Evolutionary conservation across 2,888 invertebrate species (phyloP).

Genomic region (Bellardia bayeri): DNA sequence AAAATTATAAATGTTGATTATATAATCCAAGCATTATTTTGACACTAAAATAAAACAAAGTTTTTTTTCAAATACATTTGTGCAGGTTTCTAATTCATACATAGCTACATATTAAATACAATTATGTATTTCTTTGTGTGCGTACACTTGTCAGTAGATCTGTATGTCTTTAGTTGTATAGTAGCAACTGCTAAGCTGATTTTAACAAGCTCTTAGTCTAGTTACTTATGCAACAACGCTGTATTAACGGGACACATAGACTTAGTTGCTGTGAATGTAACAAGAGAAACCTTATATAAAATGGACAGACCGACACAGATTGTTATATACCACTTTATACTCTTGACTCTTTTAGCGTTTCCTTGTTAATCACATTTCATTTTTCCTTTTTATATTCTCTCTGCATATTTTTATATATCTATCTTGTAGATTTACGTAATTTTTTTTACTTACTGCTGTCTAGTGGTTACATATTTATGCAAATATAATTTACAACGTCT

Average conservation of each 20-base stretch:
- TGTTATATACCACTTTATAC: conserved; percentile 43
- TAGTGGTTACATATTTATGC: conserved; percentile 51
- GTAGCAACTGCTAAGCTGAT: conserved; percentile 57
- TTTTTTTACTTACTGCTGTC: conserved; percentile 8
- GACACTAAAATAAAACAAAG: too few species aligned
- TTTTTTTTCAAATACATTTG: too few species aligned
- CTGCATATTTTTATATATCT: not conserved
- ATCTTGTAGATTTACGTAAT: conserved; percentile 3
- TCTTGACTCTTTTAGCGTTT: conserved; percentile 56
- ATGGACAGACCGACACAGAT: conserved; percentile 19
- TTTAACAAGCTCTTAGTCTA: conserved; percentile 65
- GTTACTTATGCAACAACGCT: conserved; percentile 43
- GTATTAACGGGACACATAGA: conserved; percentile 10
- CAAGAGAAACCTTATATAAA: conserved; percentile 4
- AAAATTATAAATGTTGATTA: too few species aligned
- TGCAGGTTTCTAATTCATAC: too few species aligned
- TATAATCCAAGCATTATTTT: too few species aligned
- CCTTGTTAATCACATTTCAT: conserved; percentile 35
- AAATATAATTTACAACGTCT: conserved; percentile 60
- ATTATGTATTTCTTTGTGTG: not conserved
- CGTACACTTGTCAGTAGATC: not conserved
- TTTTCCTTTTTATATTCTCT: not conserved
- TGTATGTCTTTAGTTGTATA: not conserved
- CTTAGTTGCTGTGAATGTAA: not conserved
- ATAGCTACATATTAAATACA: not conserved